Evolutionary conservation across 1,140 invertebrate species (phyloP).

Genomic region (Trachymyrmex cornetzi): DNA sequence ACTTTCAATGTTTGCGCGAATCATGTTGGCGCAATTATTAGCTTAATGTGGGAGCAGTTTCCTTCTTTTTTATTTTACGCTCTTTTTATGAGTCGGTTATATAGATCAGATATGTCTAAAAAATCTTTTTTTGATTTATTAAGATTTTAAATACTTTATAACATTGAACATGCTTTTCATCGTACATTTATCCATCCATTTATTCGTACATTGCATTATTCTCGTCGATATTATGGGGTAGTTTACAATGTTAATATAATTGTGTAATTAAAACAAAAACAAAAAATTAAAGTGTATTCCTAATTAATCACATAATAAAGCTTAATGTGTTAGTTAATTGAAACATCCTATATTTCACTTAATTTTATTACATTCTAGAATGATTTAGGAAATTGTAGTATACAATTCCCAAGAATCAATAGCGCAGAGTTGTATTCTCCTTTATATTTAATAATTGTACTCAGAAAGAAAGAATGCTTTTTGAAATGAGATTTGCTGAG

Average conservation of each 20-base stretch:
- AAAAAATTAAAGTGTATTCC: not conserved
- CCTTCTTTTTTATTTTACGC: not conserved
- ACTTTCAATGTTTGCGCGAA: slow-evolving; percentile 17
- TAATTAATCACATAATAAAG: not conserved
- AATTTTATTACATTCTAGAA: not conserved
- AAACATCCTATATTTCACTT: not conserved
- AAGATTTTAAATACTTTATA: slow-evolving; percentile 4
- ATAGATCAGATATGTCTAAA: not conserved
- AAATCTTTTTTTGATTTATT: slow-evolving; percentile 1
- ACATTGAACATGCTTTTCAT: not conserved
- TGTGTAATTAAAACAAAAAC: not conserved
- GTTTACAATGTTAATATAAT: not conserved
- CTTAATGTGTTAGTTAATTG: not conserved
- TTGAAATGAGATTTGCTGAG: not conserved
- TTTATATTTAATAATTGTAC: slow-evolving; percentile 15
- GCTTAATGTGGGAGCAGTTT: not conserved
- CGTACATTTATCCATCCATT: not conserved
- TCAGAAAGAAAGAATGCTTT: not conserved
- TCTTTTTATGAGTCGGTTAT: not conserved
- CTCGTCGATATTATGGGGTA: not conserved
- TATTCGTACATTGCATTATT: not conserved
- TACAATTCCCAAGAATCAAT: not conserved
- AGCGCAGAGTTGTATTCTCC: not conserved
- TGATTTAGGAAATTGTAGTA: not conserved
- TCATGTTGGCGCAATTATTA: slow-evolving; percentile 18